Evolutionary conservation across 2,888 invertebrate species (phyloP), one percentile per base, ranked within the genome.

Genomic region (Yponomeuta evonymella): DNA sequence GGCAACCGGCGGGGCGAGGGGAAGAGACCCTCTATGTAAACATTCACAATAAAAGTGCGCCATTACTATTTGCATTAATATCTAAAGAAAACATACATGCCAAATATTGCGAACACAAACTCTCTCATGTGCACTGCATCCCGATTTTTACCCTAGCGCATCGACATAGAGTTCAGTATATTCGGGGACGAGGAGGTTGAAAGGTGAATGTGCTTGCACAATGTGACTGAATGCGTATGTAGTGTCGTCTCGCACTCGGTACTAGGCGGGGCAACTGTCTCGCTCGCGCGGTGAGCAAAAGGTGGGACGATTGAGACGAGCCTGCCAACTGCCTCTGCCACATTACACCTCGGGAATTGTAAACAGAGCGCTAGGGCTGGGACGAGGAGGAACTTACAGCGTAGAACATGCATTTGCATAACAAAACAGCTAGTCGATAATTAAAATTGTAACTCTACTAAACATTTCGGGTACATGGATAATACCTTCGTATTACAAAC

Each of bases 61-160:
- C 91, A 90, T 91, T 87, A 90, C 90, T 90, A 91, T 91, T 92
- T 91, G 90, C 90, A 92, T 92, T 92, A 89, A 91, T 91, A 92
- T 90, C 90, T 87, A 90, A 89, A 90, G 91, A 89, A 90, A 90
- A 90, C 92, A 90, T 92, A 92, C 90, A 89, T 87, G 90, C 86
- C 88, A 87, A 90, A 90, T 89, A 87, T 88, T 89, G 83, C 79
- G 80, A 81, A 74, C 77, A 78, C 81, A 86, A 86, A 81, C 79
- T 77, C 78, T 72, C 6, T 75, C 75, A 77, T 74, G 68, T 29
- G 0, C 1, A 11, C 15, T 12, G 0, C 71, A 72, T 63, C 33
- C 63, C 0, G 83, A 79, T 77, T 15, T 68, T 71, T 71, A 81
- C 81, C 73, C 71, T 84, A 79, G n/a, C 3, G 1, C 12, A 0